Conservation (phyloP, 2,113 vertebrate species). For the Oreochromis aureus region DNA sequence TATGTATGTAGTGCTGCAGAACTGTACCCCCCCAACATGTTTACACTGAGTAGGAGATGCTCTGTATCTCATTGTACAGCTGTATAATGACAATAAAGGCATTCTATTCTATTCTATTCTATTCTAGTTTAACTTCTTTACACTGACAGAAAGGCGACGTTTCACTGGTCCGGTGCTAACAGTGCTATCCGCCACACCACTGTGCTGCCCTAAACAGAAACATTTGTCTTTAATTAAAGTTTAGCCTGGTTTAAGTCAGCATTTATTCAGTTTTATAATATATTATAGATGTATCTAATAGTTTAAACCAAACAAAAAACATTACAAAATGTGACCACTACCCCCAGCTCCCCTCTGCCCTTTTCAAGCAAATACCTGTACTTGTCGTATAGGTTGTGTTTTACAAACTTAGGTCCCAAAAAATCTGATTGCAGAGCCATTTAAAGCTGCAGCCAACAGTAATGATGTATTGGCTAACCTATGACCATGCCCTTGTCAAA, state of each 20-base stretch:
- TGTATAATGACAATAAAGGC: too few relatives aligned
- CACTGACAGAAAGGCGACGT: not conserved
- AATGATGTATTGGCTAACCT: conserved; percentile 29
- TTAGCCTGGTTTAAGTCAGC: not conserved
- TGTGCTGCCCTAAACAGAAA: not conserved
- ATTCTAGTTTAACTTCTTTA: not conserved
- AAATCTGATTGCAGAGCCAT: not conserved
- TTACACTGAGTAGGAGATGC: too few relatives aligned
- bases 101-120: too few relatives aligned
- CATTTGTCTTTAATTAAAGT: not conserved
- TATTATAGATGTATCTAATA: not conserved
- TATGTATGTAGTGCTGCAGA: too few relatives aligned
- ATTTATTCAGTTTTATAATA: not conserved
- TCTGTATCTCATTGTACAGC: too few relatives aligned
- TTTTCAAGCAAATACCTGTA: not conserved
- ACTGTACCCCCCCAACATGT: too few relatives aligned
- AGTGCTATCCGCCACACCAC: not conserved
- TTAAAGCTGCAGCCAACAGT: not conserved
- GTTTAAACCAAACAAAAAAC: not conserved
- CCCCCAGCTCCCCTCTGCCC: not conserved
- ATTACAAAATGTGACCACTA: not conserved
- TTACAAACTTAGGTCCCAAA: not conserved
- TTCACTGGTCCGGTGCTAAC: not conserved
- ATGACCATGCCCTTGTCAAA: conserved; percentile 62
- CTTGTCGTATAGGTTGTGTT: not conserved